These are phyloP conservation scores for Pachydiplax longipennis DNA, from an alignment of 2,888 invertebrate genomes.

Conservation along the genomic window DNA sequence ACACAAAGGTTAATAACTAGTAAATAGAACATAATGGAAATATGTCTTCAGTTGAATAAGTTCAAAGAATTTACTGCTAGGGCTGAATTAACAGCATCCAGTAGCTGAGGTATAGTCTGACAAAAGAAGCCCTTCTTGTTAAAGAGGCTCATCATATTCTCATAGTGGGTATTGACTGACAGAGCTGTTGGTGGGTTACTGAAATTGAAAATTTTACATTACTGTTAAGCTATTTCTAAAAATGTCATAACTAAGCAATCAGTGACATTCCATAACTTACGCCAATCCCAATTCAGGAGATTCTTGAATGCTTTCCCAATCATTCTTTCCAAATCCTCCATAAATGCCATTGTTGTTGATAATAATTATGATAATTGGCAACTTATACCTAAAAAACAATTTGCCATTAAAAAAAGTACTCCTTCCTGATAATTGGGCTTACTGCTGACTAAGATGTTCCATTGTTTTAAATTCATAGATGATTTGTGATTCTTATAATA, in stretches of 20 bases:
- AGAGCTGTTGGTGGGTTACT: slow-evolving; percentile 88
- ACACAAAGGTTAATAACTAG: background rate
- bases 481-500: no score
- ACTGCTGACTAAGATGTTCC: no score
- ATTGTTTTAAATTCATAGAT: no score
- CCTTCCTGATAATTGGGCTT: no score
- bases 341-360: slow-evolving; percentile 97
- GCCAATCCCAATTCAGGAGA: slow-evolving; percentile 76
- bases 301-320: slow-evolving; percentile 73
- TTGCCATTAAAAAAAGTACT: background rate
- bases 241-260: background rate
- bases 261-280: slow-evolving; percentile 64
- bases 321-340: slow-evolving; percentile 81
- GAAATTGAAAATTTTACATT: slow-evolving; percentile 52
- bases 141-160: slow-evolving; percentile 89
- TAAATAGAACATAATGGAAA: background rate
- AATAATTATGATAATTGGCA: slow-evolving; percentile 88
- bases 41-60: background rate
- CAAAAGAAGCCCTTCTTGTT: slow-evolving; percentile 83
- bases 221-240: background rate
- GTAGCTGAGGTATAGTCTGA: slow-evolving; percentile 77
- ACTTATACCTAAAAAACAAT: slow-evolving; percentile 73
- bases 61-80: slow-evolving; percentile 61
- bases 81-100: slow-evolving; percentile 72
- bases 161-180: slow-evolving; percentile 81